Conservation (phyloP, 2,113 vertebrate genomes). For the Ceyx melanurus region DNA sequence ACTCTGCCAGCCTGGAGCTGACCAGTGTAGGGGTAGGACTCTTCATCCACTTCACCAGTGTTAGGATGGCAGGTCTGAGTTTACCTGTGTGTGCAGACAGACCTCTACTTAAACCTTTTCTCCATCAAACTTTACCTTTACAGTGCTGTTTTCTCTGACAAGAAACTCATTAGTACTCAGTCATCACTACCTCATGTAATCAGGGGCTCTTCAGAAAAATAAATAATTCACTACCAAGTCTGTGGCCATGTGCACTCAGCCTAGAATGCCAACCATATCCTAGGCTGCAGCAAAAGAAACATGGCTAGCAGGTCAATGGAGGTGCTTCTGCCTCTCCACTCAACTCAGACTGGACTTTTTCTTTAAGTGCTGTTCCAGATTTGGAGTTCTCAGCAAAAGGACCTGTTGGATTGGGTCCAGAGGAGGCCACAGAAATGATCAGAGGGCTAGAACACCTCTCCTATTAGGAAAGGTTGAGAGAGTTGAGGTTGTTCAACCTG, state of each 20-base stretch:
- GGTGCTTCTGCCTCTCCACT: too few species aligned
- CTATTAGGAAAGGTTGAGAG: too few species aligned
- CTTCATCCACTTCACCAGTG: background rate
- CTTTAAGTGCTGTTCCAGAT: background rate
- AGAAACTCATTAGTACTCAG: background rate
- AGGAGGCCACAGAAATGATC: too few species aligned
- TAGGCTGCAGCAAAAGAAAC: background rate
- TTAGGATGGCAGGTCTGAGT: background rate
- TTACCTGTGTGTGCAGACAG: background rate
- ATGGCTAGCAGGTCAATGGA: background rate
- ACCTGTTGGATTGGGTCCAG: too few species aligned
- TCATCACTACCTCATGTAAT: background rate
- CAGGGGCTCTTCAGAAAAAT: background rate
- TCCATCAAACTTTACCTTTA: background rate
- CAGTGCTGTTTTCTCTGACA: background rate
- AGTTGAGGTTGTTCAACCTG: too few species aligned
- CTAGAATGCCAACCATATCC: background rate
- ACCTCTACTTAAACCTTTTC: background rate
- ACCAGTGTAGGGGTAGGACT: background rate
- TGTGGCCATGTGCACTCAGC: background rate
- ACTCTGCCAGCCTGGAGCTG: accelerated
- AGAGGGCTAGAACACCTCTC: too few species aligned
- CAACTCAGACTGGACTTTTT: background rate
- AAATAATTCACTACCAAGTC: background rate
- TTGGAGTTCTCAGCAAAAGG: background rate